These are phyloP conservation scores for Myopa tessellatipennis DNA, from an alignment of 2,888 invertebrate genomes.

Conservation along the genomic window DNA sequence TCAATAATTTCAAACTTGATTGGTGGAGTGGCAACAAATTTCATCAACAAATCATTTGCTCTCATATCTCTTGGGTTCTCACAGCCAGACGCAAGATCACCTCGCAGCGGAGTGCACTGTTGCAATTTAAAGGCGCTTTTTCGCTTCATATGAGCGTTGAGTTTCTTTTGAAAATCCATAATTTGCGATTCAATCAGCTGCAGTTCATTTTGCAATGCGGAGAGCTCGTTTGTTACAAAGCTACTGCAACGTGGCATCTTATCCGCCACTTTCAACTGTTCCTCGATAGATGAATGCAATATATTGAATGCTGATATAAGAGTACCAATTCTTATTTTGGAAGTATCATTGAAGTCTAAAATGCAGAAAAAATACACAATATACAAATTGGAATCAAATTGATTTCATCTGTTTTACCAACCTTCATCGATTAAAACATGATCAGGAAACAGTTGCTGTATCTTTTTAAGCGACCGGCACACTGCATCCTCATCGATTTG, in stretches of 20 bases:
- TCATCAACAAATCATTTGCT: conserved; percentile 52
- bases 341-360: conserved; percentile 24
- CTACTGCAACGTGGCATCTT: conserved; percentile 55
- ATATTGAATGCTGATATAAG: conserved; percentile 56
- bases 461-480: conserved; percentile 51
- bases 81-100: background rate
- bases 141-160: conserved; percentile 48
- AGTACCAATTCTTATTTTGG: conserved; percentile 44
- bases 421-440: conserved; percentile 38
- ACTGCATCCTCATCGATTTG: conserved; percentile 57
- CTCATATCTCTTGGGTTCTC: background rate
- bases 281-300: conserved; percentile 55
- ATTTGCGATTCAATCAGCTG: conserved; percentile 57
- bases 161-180: conserved; percentile 53
- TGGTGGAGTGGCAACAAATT: conserved; percentile 63
- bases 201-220: conserved; percentile 53
- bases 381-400: no score
- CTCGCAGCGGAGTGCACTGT: conserved; percentile 44
- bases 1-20: conserved; percentile 57
- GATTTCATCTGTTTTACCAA: no score
- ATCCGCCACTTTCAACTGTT: conserved; percentile 55
- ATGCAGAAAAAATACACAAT: no score
- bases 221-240: conserved; percentile 55
- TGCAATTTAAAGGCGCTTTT: background rate
- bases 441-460: conserved; percentile 47